Base-by-base conservation (phyloP, 2,888 invertebrate genomes). In the Hirudinaria manillensis region DNA sequence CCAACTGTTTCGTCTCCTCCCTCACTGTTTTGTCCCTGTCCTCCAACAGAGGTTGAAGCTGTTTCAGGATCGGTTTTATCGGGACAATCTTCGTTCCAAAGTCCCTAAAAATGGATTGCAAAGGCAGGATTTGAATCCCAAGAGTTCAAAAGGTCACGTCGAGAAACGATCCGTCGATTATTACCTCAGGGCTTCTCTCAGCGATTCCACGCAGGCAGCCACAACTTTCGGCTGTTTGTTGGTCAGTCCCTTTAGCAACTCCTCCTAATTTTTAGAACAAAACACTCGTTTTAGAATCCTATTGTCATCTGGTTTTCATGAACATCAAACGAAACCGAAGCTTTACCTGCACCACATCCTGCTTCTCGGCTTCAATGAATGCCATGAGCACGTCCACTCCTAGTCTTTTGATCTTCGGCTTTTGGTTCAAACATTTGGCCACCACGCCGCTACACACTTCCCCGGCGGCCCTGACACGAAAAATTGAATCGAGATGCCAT, bases 211-310 rank as follows among this genome's bases (percentile, higher is more conserved):
- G 84, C 93, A 94, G 0, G 92, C 94, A 0, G 92, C 88, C 0
- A 94, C 92, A 77, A 94, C 93, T 87, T 96, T 98, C 0, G 98
- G 97, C 86, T 96, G 96, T 85, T 98, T 98, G 81, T 93, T 93
- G 67, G 93, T 92, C 87, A 94, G 91, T 53, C 97, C 97, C 87
- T 95, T 95, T 29, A 94, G 87, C 1, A 98, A 87, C 85, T 95
- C 96, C 80, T 97, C 97, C 82, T 84, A 78, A 3, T 61, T 61
- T 61, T 2, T 2, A 21, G 29, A 61, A 19, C 21, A 61, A 61
- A 6, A 61, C 13, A 16, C 13, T 27, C 13, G 2, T 70, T 34
- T 70, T 70, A 45, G 16, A 10, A 2, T 67, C n/a, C 32, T 27
- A 67, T 24, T 3, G 34, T 29, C 34, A 67, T 67, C 32, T 29